phyloP scores from a whole-genome alignment of 1,140 invertebrate genomes.

The Bombus picipes region DNA sequence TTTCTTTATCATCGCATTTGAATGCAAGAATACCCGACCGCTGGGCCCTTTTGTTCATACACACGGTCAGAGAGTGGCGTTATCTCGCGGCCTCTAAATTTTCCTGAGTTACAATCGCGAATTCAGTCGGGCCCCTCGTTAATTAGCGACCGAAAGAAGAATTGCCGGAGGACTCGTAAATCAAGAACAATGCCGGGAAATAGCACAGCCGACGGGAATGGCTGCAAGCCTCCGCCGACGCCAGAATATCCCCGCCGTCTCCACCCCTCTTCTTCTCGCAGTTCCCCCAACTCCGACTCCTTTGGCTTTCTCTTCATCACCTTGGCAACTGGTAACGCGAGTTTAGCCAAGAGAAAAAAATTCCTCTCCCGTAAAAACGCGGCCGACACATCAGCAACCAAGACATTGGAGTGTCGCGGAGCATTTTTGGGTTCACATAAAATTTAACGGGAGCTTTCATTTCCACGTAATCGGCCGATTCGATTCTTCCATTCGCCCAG shows the following conservation, averaged over 20 bases:
- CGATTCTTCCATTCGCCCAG: no score
- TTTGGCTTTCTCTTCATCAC: background rate
- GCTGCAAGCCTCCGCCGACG: conserved; percentile 33
- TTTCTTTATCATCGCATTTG: conserved; percentile 62
- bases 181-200: conserved; percentile 69
- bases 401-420: background rate
- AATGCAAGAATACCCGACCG: conserved; percentile 48
- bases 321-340: background rate
- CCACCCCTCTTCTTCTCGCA: background rate
- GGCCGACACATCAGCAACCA: background rate
- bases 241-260: conserved; percentile 25
- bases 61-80: conserved; percentile 49
- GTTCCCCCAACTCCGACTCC: background rate
- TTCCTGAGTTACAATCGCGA: conserved; percentile 67
- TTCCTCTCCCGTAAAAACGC: background rate
- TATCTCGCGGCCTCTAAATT: conserved; percentile 69
- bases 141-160: conserved; percentile 70
- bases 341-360: background rate
- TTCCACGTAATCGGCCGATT: background rate
- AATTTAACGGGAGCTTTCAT: background rate
- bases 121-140: conserved; percentile 67
- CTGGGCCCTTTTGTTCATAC: conserved; percentile 57
- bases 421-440: background rate
- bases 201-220: conserved; percentile 40
- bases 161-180: conserved; percentile 68